Evolutionary conservation across 2,113 vertebrate genomes (phyloP).

Genomic region (Sinosuthora webbiana): DNA sequence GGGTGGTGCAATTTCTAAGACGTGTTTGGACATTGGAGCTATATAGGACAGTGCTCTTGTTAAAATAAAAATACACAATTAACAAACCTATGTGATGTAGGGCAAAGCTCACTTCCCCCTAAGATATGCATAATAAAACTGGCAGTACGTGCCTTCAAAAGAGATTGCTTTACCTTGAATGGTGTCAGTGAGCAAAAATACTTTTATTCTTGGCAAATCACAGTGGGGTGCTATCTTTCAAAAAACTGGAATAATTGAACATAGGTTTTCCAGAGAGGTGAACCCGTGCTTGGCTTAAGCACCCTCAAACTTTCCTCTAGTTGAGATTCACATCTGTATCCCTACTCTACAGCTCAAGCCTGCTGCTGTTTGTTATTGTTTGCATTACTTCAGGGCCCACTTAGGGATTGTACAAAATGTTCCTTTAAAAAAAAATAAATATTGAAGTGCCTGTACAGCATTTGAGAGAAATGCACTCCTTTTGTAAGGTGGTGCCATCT

Average conservation of each 20-base stretch:
- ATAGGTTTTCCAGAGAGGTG: not conserved
- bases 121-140: not conserved
- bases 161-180: not conserved
- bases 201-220: not conserved
- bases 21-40: not conserved
- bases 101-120: not conserved
- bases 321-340: constrained; percentile 17
- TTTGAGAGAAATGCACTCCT: not conserved
- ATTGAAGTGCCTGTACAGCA: not conserved
- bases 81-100: not conserved
- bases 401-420: constrained; percentile 30
- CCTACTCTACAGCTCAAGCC: not conserved
- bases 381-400: not conserved
- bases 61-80: not conserved
- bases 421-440: constrained; percentile 7
- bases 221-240: not conserved
- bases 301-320: not conserved
- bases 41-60: not conserved
- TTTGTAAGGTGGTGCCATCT: not conserved
- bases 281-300: not conserved
- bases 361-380: constrained; percentile 15
- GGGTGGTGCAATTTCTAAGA: not conserved
- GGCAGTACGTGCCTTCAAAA: not conserved
- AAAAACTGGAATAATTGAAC: not conserved
- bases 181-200: not conserved